Base-by-base conservation (phyloP, 2,113 vertebrate genomes). In the Fulmarus glacialis region DNA sequence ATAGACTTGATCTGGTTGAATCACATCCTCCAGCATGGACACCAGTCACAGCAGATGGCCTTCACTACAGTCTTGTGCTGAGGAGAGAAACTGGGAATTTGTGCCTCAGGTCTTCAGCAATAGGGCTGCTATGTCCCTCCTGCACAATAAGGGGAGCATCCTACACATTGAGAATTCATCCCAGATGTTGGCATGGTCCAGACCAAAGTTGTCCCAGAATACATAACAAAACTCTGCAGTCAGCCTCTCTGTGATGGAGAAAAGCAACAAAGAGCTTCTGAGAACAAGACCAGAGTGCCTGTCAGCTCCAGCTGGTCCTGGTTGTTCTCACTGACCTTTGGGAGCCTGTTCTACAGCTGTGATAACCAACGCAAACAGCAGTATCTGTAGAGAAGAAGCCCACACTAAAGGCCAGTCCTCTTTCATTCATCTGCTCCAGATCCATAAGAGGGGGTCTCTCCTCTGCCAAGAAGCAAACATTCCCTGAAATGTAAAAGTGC, bases 361-460 rank as follows among this genome's bases (percentile, higher is more conserved):
- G 26, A 82, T 43, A 86, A 56, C 26, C 30, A 26, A 9, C 9
- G 43, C 3, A 81, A 56, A 27, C 22, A 21, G 12, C 8, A 71
- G 21, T 32, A 55, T 64, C 50, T 56, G 40, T 50, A 56, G 32
- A 84, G 30, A 17, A 64, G 62, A 21, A 67, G n/a, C 12, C 68
- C 2, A 15, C 12, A 23, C 12, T 38, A 70, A 47, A 60, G 21
- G 11, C 26, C 45, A 79, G 4, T 34, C 4, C 4, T 77, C 62
- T 84, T 53, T 24, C 23, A 67, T 74, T 66, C 52, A n/a, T 32
- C 26, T 71, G 23, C 11, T 66, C 26, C 34, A 89, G 36, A 82
- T 60, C 19, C 56, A 38, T 75, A 56, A 73, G 15, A 79, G 7
- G 0, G 0, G 2, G 2, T 43, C 19, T 52, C 6, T 53, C 6